Percentiles rank a stretch among this genome's conserved stretches.
Evolutionary conservation across 2,797 vertebrate species (phyloP).

Genomic region (Phoebastria nigripes): DNA sequence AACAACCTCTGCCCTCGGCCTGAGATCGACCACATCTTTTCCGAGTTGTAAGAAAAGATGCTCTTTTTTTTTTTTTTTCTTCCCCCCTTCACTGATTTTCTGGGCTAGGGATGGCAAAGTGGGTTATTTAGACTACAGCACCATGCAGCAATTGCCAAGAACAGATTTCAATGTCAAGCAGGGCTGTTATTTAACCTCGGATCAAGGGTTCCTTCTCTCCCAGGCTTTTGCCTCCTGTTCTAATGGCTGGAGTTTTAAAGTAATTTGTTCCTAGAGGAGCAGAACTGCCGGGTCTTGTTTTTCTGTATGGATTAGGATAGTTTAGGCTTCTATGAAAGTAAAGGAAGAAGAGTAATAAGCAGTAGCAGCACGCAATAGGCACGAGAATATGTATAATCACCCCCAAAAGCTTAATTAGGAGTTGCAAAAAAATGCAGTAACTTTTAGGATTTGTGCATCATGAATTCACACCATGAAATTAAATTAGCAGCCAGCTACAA

Average conservation of each 20-base stretch:
- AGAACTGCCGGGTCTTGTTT: not conserved
- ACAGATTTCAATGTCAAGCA: not conserved
- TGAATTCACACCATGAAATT: not conserved
- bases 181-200: not conserved
- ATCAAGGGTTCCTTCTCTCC: not conserved
- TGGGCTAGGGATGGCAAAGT: not conserved
- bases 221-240: not conserved
- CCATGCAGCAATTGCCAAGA: not conserved
- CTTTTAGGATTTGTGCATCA: not conserved
- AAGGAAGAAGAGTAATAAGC: not conserved
- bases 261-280: not conserved
- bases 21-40: conserved; percentile 98
- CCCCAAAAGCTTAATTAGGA: conserved; percentile 16
- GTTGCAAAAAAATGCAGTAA: not conserved
- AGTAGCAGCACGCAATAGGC: not conserved
- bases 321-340: not conserved
- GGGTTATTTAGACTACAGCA: not conserved
- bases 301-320: not conserved
- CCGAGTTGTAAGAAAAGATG: conserved; percentile 87
- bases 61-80: not conserved
- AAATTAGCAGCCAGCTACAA: not conserved
- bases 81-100: not conserved
- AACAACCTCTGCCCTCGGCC: conserved; percentile 91
- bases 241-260: not conserved
- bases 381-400: not conserved